A percentile compares a stretch with the other conserved stretches of the same genome.
Conservation (phyloP, 2,888 invertebrate species). For the Brachypalpus laphriformis region DNA sequence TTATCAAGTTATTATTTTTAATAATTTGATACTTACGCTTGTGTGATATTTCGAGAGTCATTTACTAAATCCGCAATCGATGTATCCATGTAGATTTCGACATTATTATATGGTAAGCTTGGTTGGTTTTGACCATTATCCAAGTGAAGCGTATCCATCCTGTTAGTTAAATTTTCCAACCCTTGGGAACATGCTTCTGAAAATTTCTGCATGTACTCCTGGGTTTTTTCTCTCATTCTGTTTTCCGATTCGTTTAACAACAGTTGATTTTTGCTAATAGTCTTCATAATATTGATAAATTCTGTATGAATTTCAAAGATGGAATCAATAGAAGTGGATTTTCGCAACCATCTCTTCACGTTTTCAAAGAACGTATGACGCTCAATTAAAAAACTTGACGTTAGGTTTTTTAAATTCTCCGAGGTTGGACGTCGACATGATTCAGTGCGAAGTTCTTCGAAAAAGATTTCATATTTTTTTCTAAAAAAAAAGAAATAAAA, state of each 20-base stretch:
- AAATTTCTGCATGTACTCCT: conserved; percentile 10
- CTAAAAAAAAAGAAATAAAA: conserved; percentile 10
- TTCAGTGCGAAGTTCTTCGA: not conserved
- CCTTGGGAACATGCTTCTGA: not conserved
- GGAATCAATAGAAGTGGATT: not conserved
- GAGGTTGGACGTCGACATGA: not conserved
- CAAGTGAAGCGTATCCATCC: conserved; percentile 25
- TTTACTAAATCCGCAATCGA: conserved; percentile 11
- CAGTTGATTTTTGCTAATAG: not conserved
- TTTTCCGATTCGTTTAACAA: not conserved
- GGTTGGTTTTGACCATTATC: not conserved
- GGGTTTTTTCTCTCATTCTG: conserved; percentile 8
- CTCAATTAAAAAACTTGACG: not conserved
- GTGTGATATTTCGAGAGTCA: not conserved
- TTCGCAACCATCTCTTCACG: conserved; percentile 2
- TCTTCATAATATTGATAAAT: not conserved
- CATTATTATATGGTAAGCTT: not conserved
- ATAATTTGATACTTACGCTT: conserved; percentile 51
- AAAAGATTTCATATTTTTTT: conserved; percentile 8
- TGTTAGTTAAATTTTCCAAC: not conserved
- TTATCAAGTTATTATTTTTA: too few species aligned
- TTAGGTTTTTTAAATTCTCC: not conserved
- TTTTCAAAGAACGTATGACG: conserved; percentile 7
- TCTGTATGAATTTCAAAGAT: not conserved
- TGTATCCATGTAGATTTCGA: not conserved